These are phyloP conservation scores for Agapornis roseicollis DNA, from an alignment of 2,113 vertebrate genomes.

Conservation along the genomic window DNA sequence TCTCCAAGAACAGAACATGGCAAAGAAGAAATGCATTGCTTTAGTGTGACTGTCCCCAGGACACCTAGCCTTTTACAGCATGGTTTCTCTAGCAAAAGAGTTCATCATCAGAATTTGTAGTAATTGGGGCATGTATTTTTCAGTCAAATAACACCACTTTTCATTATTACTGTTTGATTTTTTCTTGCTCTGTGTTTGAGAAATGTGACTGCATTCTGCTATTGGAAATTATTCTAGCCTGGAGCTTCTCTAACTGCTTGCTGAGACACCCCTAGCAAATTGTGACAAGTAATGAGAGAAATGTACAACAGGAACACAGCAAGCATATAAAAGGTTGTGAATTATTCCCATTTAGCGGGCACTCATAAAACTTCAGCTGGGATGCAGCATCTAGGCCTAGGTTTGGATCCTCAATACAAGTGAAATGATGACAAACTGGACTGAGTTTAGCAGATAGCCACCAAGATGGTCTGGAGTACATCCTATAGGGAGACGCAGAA, in stretches of 20 bases:
- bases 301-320: background rate
- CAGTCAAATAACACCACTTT: background rate
- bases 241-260: background rate
- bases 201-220: background rate
- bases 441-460: background rate
- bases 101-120: background rate
- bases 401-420: background rate
- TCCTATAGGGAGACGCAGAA: background rate
- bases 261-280: background rate
- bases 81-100: background rate
- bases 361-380: background rate
- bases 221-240: background rate
- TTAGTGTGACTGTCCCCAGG: slow-evolving; percentile 3
- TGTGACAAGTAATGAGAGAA: background rate
- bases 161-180: background rate
- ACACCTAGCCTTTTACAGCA: background rate
- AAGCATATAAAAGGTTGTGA: background rate
- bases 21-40: background rate
- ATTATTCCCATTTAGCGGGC: background rate
- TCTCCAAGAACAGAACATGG: background rate
- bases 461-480: background rate
- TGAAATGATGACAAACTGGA: background rate
- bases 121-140: background rate
- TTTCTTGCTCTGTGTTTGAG: background rate
- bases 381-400: background rate